Conservation (phyloP, 2,113 vertebrate species). For the Pionites leucogaster region DNA sequence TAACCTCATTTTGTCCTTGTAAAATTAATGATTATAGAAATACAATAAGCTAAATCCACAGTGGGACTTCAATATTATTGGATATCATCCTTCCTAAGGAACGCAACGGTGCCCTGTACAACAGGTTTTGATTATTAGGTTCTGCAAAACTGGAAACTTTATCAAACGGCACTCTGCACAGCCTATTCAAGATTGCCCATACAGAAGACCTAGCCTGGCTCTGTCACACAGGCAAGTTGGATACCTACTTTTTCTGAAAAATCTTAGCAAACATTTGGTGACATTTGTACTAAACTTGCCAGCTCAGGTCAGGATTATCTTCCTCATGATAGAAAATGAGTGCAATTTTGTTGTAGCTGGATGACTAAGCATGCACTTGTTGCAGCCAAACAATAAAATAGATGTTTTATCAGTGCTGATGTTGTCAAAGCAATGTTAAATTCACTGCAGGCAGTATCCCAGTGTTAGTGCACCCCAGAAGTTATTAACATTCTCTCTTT, state of each 20-base stretch:
- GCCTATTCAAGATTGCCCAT: background rate
- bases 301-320: background rate
- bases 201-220: rapidly evolving
- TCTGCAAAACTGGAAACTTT: background rate
- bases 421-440: background rate
- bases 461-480: background rate
- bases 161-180: background rate
- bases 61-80: background rate
- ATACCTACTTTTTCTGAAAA: background rate
- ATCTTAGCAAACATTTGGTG: background rate
- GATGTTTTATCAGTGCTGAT: background rate
- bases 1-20: background rate
- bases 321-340: background rate
- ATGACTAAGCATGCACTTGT: background rate
- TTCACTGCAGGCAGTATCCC: background rate
- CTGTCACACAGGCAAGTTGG: background rate
- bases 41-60: background rate
- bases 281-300: background rate
- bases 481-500: background rate
- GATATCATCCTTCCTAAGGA: background rate
- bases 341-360: background rate
- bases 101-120: background rate
- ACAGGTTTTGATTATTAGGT: background rate
- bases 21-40: background rate
- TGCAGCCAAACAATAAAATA: background rate